phyloP scores from a whole-genome alignment of 2,797 vertebrate genomes.

The Setipinna tenuifilis region DNA sequence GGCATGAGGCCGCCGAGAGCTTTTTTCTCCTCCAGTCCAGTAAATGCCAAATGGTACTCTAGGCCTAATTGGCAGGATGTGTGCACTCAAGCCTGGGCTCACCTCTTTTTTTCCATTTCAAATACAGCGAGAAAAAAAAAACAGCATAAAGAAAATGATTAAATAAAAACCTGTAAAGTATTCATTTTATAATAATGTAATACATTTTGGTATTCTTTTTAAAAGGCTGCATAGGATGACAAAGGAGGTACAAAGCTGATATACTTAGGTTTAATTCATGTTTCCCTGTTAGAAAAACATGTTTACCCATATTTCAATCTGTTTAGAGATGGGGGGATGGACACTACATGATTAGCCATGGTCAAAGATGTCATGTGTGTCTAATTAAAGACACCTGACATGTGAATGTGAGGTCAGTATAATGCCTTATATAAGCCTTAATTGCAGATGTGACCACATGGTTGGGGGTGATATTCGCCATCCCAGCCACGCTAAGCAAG shows the following conservation, averaged over 20 bases:
- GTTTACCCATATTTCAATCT: neutral
- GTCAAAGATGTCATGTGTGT: neutral
- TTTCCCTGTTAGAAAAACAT: neutral
- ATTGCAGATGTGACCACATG: neutral
- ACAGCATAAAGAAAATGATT: neutral
- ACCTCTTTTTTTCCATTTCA: conserved; percentile 44
- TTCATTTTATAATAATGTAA: no score
- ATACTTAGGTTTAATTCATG: no score
- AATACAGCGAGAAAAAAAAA: neutral
- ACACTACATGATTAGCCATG: neutral
- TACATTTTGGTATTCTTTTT: no score
- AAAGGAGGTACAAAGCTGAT: no score
- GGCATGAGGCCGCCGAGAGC: conserved; percentile 52
- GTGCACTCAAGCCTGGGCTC: conserved; percentile 48
- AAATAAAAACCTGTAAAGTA: neutral
- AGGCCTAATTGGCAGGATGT: conserved; percentile 62
- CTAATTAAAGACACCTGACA: neutral
- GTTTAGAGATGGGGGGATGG: conserved; percentile 22
- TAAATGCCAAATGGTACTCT: conserved; percentile 59
- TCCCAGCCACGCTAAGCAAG: neutral
- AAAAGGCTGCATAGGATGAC: no score
- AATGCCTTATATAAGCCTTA: neutral
- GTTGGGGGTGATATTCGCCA: neutral
- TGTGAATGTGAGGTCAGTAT: neutral
- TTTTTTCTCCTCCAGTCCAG: conserved; percentile 52